A percentile compares a stretch with the other conserved stretches of the same genome.
Conservation (phyloP, 1,140 invertebrate species). For the Holotrichia oblita region DNA sequence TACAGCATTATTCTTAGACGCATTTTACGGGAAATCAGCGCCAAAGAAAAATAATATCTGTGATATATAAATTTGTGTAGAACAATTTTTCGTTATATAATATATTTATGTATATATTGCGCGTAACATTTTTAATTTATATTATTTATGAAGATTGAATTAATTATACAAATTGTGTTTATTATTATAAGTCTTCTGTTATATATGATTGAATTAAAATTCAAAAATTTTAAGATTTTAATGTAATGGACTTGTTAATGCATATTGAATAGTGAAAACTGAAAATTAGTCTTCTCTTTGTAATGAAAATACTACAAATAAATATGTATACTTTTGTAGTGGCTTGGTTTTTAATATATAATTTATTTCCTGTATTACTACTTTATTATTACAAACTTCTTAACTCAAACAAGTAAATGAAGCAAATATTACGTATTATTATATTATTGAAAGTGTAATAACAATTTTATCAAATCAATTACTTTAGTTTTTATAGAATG, state of each 20-base stretch:
- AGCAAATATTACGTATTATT: too few relatives aligned
- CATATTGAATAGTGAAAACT: background rate
- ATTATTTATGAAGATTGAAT: constrained; percentile 26
- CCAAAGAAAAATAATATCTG: constrained; percentile 55
- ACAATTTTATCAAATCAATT: too few relatives aligned
- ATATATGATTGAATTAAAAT: background rate
- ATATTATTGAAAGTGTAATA: too few relatives aligned
- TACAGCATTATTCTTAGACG: constrained; percentile 77
- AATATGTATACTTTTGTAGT: background rate
- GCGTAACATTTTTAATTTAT: background rate
- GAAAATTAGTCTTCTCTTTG: constrained; percentile 21
- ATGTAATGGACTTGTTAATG: background rate
- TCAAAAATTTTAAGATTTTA: background rate
- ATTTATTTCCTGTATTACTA: too few relatives aligned
- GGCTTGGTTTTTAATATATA: too few relatives aligned
- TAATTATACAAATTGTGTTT: background rate
- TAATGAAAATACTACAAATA: background rate
- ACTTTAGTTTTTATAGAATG: too few relatives aligned
- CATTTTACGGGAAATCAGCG: constrained; percentile 67
- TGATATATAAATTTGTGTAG: constrained; percentile 2
- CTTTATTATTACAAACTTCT: too few relatives aligned
- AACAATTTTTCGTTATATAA: background rate
- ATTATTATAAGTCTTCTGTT: constrained; percentile 24
- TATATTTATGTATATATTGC: constrained; percentile 5
- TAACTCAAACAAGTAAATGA: too few relatives aligned